Evolutionary conservation across 2,797 vertebrate species (phyloP).

Genomic region (Micropoecilia bifurca): DNA sequence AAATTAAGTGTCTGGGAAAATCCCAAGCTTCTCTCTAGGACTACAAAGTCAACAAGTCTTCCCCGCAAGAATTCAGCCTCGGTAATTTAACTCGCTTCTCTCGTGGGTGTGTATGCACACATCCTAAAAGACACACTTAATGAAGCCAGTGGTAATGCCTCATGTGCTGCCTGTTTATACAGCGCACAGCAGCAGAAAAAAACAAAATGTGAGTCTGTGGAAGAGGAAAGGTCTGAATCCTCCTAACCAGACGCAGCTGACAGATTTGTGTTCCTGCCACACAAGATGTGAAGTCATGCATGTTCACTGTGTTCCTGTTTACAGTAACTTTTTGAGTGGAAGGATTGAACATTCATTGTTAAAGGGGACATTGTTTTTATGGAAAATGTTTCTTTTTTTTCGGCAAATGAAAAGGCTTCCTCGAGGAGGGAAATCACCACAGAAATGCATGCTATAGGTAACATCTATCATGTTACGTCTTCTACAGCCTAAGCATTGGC

Average conservation of each 20-base stretch:
- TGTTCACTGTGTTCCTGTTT: slow-evolving; percentile 67
- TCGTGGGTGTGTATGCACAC: slow-evolving; percentile 23
- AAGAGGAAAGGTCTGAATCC: slow-evolving; percentile 43
- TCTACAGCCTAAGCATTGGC: neutral
- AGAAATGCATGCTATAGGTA: slow-evolving; percentile 2
- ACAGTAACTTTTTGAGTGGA: slow-evolving; percentile 37
- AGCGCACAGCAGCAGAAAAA: slow-evolving; percentile 14
- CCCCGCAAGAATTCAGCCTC: slow-evolving; percentile 44
- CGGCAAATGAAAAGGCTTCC: slow-evolving; percentile 11
- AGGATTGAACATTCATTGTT: slow-evolving; percentile 50
- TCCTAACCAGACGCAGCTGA: slow-evolving; percentile 56
- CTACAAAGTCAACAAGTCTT: slow-evolving; percentile 61
- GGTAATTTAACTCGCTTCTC: slow-evolving; percentile 31
- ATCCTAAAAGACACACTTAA: slow-evolving; percentile 33
- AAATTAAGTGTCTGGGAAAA: slow-evolving; percentile 57
- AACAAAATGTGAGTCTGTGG: slow-evolving; percentile 10
- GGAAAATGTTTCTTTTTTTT: slow-evolving; percentile 31
- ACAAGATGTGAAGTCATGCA: slow-evolving; percentile 67
- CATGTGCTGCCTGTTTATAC: slow-evolving; percentile 35
- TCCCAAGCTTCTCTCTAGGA: slow-evolving; percentile 45
- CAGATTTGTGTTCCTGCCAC: slow-evolving; percentile 70
- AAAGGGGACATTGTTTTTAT: slow-evolving; percentile 38
- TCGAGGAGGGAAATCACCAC: neutral
- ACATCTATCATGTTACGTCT: neutral
- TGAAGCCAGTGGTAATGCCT: slow-evolving; percentile 32